These are phyloP conservation scores for Lycaon pictus DNA, from an alignment of 2,113 vertebrate species.

Conservation along the genomic window DNA sequence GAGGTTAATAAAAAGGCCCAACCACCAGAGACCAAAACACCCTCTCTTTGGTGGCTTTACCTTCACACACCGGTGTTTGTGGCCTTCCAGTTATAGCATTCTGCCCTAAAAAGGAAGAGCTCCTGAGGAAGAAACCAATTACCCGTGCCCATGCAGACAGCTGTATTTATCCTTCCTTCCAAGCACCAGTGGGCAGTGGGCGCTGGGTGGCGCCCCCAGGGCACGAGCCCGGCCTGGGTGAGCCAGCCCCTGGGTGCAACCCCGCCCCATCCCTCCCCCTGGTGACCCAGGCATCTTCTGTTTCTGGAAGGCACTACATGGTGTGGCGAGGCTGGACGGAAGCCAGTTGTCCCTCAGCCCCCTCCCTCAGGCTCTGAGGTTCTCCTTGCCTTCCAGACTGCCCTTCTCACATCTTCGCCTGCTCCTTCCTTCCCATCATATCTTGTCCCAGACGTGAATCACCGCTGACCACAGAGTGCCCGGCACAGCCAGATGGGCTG, in stretches of 20 bases:
- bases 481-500: background rate
- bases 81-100: slow-evolving; percentile 65
- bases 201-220: background rate
- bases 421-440: background rate
- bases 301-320: background rate
- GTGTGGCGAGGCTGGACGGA: background rate
- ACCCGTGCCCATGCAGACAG: background rate
- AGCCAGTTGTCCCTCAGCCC: background rate
- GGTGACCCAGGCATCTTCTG: background rate
- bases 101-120: slow-evolving; percentile 56
- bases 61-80: background rate
- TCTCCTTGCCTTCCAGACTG: background rate
- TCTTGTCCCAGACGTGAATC: background rate
- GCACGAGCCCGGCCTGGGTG: background rate
- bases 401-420: background rate
- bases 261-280: background rate
- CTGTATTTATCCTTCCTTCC: slow-evolving; percentile 29
- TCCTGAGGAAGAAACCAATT: slow-evolving; percentile 70
- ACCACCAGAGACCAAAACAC: background rate
- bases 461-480: background rate
- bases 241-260: background rate
- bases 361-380: background rate
- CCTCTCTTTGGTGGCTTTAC: slow-evolving; percentile 27
- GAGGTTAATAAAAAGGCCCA: slow-evolving; percentile 47
- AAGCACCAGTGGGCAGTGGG: background rate